phyloP scores from a whole-genome alignment of 1,140 invertebrate genomes.

The Mylabris phalerata region DNA sequence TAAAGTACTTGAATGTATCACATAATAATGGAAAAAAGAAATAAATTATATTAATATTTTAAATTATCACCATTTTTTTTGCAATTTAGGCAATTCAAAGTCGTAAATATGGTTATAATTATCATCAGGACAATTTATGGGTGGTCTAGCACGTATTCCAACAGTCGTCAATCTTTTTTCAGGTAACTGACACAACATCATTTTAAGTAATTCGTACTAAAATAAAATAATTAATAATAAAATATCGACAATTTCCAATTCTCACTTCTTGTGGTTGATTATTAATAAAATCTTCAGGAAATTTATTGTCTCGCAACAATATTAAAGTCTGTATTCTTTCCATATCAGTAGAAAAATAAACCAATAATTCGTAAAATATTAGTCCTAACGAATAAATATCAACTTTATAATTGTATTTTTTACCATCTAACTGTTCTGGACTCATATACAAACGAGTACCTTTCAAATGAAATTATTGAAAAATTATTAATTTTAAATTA shows the following conservation, averaged over 20 bases:
- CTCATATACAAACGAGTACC: constrained; percentile 97
- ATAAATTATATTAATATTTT: no score
- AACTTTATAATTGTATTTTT: constrained; percentile 86
- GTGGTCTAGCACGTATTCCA: constrained; percentile 55
- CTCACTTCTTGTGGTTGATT: constrained; percentile 65
- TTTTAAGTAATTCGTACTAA: constrained; percentile 62
- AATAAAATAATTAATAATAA: constrained; percentile 36
- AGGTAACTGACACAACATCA: constrained; percentile 72
- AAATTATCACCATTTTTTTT: no score
- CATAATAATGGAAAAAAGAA: no score
- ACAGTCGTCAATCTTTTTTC: constrained; percentile 66
- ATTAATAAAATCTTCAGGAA: constrained; percentile 60
- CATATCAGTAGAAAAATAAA: constrained; percentile 84
- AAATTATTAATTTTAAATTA: not conserved
- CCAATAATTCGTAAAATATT: constrained; percentile 87
- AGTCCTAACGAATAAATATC: constrained; percentile 95
- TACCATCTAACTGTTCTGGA: constrained; percentile 79
- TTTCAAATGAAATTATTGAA: constrained; percentile 15
- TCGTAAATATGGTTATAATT: constrained; percentile 3
- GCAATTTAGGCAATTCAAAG: constrained; percentile 9
- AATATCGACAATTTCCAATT: constrained; percentile 13
- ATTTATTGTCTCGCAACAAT: constrained; percentile 57
- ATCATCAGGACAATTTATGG: constrained; percentile 29
- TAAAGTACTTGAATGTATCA: no score
- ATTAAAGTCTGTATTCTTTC: constrained; percentile 66